Base-by-base conservation (phyloP, 2,113 vertebrate species). In the Ophiodon elongatus region DNA sequence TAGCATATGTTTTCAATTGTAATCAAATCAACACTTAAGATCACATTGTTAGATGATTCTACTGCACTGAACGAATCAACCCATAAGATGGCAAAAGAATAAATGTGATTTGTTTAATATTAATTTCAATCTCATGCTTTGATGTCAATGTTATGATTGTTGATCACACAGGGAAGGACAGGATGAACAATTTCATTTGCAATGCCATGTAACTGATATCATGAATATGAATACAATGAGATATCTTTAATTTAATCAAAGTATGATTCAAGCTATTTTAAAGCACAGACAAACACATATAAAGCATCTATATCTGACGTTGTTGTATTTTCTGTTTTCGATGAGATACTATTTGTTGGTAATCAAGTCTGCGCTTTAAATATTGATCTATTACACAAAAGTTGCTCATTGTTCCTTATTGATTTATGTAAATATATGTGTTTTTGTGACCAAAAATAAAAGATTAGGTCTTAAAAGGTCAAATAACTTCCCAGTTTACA, bases 61-160 rank as follows among this genome's bases (percentile, higher is more conserved):
- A 68, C 19, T 84, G 65, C 76, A 71, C 1, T 59, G 1, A 75
- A 63, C 29, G 70, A 67, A 60, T 79, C 29, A 71, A 63, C 70
- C 77, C 78, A 84, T 78, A 82, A 85, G 81, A 66, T 79, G 78
- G 73, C 73, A 89, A 80, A 56, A 80, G 6, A 59, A 77, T 59
- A 35, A 57, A 56, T 56, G 10, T 56, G 23, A 25, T 69, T 56
- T 50, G 37, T 2, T 64, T 21, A 50, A 25, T 54, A 9, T 41
- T 39, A 0, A 29, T 80, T 25, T 41, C 19, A 6, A 66, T 70
- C 10, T 56, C 13, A 21, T 25, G 50, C 31, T 56, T 54, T 39
- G 45, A 82, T 63, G 17, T 6, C 0, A 63, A 25, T 66, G 10
- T 50, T 23, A 67, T 50, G 17, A 50, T 1, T 1, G 8, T 11